These are phyloP conservation scores for Prosapia bicincta DNA, from an alignment of 2,888 invertebrate genomes.

Conservation along the genomic window DNA sequence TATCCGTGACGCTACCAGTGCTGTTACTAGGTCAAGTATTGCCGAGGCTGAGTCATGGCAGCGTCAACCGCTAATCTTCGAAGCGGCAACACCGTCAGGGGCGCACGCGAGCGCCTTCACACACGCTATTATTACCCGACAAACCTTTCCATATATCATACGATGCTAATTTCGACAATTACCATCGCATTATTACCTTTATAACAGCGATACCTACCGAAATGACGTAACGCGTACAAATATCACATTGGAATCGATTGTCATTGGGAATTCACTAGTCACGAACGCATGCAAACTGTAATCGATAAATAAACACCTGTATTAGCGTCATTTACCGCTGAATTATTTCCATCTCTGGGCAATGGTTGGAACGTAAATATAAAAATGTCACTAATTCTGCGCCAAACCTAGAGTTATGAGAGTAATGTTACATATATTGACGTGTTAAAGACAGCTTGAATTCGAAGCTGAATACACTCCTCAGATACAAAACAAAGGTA, in stretches of 20 bases:
- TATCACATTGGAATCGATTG: background rate
- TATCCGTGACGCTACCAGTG: background rate
- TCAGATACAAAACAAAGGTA: too few relatives aligned
- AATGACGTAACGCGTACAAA: background rate
- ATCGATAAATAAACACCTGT: background rate
- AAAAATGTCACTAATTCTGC: too few relatives aligned
- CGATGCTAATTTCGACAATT: background rate
- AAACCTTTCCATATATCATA: background rate
- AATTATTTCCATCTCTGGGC: too few relatives aligned
- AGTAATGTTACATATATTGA: too few relatives aligned
- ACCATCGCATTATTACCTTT: background rate
- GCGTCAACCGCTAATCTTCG: background rate
- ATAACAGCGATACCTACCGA: background rate
- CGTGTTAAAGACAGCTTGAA: too few relatives aligned
- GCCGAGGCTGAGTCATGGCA: background rate
- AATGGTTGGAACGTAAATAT: too few relatives aligned
- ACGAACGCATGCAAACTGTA: background rate
- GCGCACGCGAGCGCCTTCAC: background rate
- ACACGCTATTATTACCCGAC: background rate
- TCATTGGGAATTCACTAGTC: background rate
- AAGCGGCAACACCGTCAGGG: background rate
- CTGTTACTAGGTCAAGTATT: background rate
- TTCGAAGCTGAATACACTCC: too few relatives aligned
- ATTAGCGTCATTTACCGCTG: too few relatives aligned
- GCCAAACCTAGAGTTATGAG: too few relatives aligned